Evolutionary conservation across 92 coral and sea anemone genomes (phyloP).

Genomic region (Epizoanthus fatuus): DNA sequence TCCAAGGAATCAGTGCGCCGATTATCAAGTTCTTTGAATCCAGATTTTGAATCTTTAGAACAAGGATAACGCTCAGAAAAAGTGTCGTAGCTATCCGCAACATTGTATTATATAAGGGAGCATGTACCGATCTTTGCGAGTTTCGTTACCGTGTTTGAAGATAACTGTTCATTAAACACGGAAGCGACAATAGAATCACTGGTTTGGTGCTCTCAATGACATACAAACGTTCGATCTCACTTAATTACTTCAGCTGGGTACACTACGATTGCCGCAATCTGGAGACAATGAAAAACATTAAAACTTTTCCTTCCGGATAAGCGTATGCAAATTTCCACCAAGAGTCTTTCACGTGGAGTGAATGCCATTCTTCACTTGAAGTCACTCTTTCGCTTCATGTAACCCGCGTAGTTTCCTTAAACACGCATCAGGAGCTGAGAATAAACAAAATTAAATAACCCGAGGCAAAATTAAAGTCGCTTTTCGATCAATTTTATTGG

Average conservation of each 20-base stretch:
- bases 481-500: neutral
- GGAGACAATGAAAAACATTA: conserved; percentile 14
- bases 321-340: conserved; percentile 31
- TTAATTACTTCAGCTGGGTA: conserved; percentile 5
- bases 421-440: neutral
- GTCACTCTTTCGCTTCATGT: neutral
- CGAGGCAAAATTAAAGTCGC: neutral
- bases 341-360: neutral
- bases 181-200: neutral
- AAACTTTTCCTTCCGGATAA: neutral
- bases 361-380: neutral
- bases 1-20: conserved; percentile 87
- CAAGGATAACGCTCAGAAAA: neutral
- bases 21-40: conserved; percentile 55
- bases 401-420: neutral
- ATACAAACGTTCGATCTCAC: neutral
- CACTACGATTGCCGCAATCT: neutral
- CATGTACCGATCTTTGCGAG: neutral
- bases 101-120: conserved; percentile 4
- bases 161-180: neutral
- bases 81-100: neutral
- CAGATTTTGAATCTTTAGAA: neutral
- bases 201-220: neutral
- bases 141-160: neutral
- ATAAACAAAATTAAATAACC: neutral